These are phyloP conservation scores for Aspidapion aeneum DNA, from an alignment of 2,888 invertebrate species.

Conservation along the genomic window DNA sequence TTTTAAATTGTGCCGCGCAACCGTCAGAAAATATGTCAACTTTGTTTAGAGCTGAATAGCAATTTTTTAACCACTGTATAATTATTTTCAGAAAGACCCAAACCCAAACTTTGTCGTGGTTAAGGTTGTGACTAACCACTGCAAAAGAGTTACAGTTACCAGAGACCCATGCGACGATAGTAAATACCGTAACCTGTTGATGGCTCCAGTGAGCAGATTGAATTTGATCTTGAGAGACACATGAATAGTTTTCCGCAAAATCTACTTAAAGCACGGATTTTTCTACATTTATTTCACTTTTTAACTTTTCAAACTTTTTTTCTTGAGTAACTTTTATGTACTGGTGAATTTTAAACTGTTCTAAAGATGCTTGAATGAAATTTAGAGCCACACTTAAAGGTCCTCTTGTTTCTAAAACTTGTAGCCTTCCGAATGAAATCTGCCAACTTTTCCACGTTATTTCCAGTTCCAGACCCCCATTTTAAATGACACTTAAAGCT, in stretches of 20 bases:
- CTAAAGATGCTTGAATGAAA: conserved; percentile 1
- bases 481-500: background rate
- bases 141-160: conserved; percentile 5
- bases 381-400: conserved; percentile 2
- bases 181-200: conserved; percentile 3
- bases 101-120: conserved; percentile 6
- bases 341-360: conserved; percentile 8
- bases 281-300: conserved; percentile 6
- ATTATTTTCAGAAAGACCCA: conserved; percentile 7
- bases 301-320: conserved; percentile 1
- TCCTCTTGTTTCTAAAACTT: conserved; percentile 1
- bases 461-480: background rate
- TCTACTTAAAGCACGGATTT: conserved; percentile 8
- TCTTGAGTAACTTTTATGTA: conserved; percentile 4
- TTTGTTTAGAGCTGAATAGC: conserved; percentile 7
- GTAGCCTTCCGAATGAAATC: conserved; percentile 1
- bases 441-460: conserved; percentile 1
- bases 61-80: background rate
- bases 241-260: conserved; percentile 4
- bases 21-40: conserved; percentile 8
- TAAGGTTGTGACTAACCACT: conserved; percentile 3
- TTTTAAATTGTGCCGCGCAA: conserved; percentile 7
- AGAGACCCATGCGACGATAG: conserved; percentile 1
- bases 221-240: conserved; percentile 2
- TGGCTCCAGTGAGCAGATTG: conserved; percentile 5